Evolutionary conservation across 2,888 invertebrate species (phyloP), one percentile per base, ranked within the genome.

Genomic region (Smittia sp.): DNA sequence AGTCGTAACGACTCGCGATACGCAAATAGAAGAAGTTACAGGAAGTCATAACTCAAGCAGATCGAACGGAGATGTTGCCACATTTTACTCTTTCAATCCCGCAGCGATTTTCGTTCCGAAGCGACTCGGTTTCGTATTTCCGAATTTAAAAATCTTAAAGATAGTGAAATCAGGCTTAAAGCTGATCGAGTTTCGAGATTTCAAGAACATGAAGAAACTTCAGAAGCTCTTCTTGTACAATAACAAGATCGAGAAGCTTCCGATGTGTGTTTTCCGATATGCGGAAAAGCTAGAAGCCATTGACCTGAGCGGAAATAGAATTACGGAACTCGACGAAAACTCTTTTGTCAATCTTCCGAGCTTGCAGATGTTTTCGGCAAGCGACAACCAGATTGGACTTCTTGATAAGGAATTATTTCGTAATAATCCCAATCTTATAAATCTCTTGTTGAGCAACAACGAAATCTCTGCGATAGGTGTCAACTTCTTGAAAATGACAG

Each of bases 161-260:
- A 70, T 70, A 7, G 54, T 54, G 11, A 70, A 70, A 70, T 27
- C 69, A 18, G 18, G 20, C 15, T 27, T 70, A 6, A n/a, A 24
- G 4, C 24, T 24, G 15, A 70, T 54, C n/a, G 69, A 70, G 41
- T 70, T 39, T n/a, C 15, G 69, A 32, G 69, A 70, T 32, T 70
- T 54, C 15, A 52, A 32, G 18, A 52, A 70, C 32, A 54, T 70
- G 69, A 54, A 54, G 25, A 52, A 27, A 24, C 52, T 70, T 4
- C 20, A 54, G 25, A 32, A 27, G 11, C 1, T 70, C 1, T 25
- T 18, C 15, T 20, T 70, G 32, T 15, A n/a, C 11, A 27, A 52
- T n/a, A 70, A 70, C 25, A 22, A 70, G 52, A 70, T 70, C 13
- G 69, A 70, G 27, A 7, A 25, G 24, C 1, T 70, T 54, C 27